These are phyloP conservation scores for Brachionus paranguensis DNA, from an alignment of 1,140 invertebrate species.

Conservation along the genomic window DNA sequence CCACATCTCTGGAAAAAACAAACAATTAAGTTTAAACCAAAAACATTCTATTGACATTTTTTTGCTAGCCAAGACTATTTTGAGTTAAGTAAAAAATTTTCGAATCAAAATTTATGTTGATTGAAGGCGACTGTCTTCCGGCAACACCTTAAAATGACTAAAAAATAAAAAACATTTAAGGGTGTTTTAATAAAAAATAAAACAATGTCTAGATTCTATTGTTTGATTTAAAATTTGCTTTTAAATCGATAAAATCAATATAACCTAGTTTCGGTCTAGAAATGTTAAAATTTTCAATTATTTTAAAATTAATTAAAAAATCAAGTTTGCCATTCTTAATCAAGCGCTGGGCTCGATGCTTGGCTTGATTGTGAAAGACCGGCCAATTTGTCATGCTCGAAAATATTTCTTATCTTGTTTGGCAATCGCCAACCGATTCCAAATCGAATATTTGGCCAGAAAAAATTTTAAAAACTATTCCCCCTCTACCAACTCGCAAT, in stretches of 20 bases:
- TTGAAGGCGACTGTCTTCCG: not conserved
- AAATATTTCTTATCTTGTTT: not conserved
- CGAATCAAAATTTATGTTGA: not conserved
- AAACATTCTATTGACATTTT: not conserved
- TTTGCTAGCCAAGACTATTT: not conserved
- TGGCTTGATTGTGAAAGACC: not conserved
- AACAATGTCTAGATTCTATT: not conserved
- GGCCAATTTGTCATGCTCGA: not conserved
- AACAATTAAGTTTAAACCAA: not conserved
- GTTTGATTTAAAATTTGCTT: not conserved
- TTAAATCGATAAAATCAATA: not conserved
- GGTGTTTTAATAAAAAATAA: not conserved
- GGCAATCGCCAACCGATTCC: not conserved
- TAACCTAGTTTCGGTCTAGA: not conserved
- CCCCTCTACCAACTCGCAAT: not conserved
- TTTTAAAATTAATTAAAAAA: not conserved
- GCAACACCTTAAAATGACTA: not conserved
- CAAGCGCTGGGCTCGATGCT: not conserved
- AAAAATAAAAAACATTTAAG: not conserved
- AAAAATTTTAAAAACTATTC: not conserved
- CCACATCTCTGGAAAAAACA: not conserved
- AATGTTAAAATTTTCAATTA: not conserved
- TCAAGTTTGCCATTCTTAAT: not conserved
- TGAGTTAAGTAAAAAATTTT: not conserved
- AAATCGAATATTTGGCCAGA: not conserved